phyloP scores from a whole-genome alignment of 2,888 invertebrate species.

The Trichogramma evanescens region DNA sequence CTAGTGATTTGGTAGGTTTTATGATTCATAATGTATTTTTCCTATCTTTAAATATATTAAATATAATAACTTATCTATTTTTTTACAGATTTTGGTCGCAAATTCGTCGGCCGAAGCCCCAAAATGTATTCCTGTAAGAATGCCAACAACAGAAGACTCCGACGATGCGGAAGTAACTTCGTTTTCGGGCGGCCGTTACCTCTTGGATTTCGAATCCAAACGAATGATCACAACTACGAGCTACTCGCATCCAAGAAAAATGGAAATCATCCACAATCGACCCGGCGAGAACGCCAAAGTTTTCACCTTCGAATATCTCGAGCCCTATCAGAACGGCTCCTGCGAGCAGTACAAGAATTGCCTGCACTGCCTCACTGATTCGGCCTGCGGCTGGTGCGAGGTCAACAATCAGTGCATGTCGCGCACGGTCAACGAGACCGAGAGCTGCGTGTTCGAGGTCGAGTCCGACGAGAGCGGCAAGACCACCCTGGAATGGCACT shows the following conservation, averaged over 20 bases:
- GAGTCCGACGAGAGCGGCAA: slow-evolving; percentile 52
- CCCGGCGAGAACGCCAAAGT: slow-evolving; percentile 71
- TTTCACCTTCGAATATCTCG: slow-evolving; percentile 82
- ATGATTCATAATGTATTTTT: not conserved
- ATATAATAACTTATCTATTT: not conserved
- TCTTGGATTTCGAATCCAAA: slow-evolving; percentile 63
- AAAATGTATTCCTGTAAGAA: slow-evolving; percentile 62
- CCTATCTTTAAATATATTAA: not conserved
- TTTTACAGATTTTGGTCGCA: slow-evolving; percentile 50
- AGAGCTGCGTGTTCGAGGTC: slow-evolving; percentile 52
- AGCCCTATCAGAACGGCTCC: slow-evolving; percentile 76
- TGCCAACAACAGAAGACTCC: slow-evolving; percentile 50
- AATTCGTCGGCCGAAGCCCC: slow-evolving; percentile 65
- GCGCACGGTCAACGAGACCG: slow-evolving; percentile 61
- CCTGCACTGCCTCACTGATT: slow-evolving; percentile 78
- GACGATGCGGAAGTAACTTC: slow-evolving; percentile 1
- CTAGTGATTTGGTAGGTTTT: slow-evolving; percentile 32
- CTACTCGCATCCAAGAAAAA: slow-evolving; percentile 57
- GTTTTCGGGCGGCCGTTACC: slow-evolving; percentile 53
- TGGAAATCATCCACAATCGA: slow-evolving; percentile 73
- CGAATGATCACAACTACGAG: slow-evolving; percentile 48
- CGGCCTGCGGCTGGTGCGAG: slow-evolving; percentile 89
- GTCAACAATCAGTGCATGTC: slow-evolving; percentile 63
- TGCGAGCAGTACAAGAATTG: slow-evolving; percentile 77
- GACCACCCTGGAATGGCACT: slow-evolving; percentile 62